Evolutionary conservation across 1,140 invertebrate genomes (phyloP), one percentile per base, ranked within the genome.

Genomic region (Habropoda laboriosa): DNA sequence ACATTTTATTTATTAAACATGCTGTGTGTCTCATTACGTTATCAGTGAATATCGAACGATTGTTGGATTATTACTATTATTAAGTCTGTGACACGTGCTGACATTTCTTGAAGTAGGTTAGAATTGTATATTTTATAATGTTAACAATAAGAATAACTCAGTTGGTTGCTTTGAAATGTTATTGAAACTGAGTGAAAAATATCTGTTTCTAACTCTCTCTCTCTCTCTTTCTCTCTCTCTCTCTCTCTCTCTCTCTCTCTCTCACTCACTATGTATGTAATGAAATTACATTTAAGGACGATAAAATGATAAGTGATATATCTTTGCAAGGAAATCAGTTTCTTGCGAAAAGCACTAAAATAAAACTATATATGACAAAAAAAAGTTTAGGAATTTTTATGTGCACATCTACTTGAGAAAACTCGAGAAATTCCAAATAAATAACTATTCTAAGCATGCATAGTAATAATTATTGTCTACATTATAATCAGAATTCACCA

Each of bases 321-420:
- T 63, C 68, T 67, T 60, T 47, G 68, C 77, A 35, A 71, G 68
- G 38, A 57, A 21, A 32, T 47, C 51, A 27, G 45, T 70, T 38
- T 79, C 68, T 85, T 85, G 71, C 80, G n/a, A 74, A 72, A 42
- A 42, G 64, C 74, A 85, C 58, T 68, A 71, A 74, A 82, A 79
- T 53, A 76, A 85, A 79, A 76, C 75, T 53, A 72, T 82, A 57
- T 76, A 82, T 75, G 76, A 82, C 38, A 63, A 55, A 32, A 67
- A 64, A 67, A 71, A 53, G 10, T 64, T 53, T 67, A 81, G 60
- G 18, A 80, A 81, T 73, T 84, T 81, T 81, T 74, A 78, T 85
- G 49, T 66, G 79, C 79, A 85, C 79, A 57, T 73, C 77, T 77
- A 81, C 32, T 81, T 58, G 24, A 53, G 57, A 47, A 57, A 58